phyloP scores from a whole-genome alignment of 1,140 invertebrate species.

The Leptopilina boulardi region DNA sequence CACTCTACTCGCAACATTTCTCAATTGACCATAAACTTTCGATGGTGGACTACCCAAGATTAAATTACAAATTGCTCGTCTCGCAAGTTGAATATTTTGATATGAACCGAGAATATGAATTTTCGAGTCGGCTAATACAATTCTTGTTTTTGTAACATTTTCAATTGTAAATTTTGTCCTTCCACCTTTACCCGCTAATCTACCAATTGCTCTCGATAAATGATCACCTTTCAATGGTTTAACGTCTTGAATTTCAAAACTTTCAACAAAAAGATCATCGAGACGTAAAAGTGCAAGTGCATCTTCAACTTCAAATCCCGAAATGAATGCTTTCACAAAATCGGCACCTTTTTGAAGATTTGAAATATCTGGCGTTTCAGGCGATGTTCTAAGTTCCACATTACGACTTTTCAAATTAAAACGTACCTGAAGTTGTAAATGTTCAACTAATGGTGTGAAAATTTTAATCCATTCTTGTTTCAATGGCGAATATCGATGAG shows the following conservation, averaged over 20 bases:
- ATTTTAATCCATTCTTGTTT: constrained; percentile 99
- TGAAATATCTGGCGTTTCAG: constrained; percentile 90
- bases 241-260: constrained; percentile 98
- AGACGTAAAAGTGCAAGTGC: constrained; percentile 95
- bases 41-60: constrained; percentile 97
- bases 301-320: constrained; percentile 98
- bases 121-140: constrained; percentile 97
- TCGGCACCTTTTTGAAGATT: constrained; percentile 98
- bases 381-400: constrained; percentile 88
- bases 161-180: constrained; percentile 99
- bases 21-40: constrained; percentile 96
- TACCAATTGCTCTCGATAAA: constrained; percentile 94
- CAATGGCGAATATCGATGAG: constrained; percentile 91
- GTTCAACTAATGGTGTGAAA: constrained; percentile 96
- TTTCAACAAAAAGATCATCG: constrained; percentile 98
- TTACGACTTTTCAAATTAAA: constrained; percentile 95
- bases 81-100: constrained; percentile 97
- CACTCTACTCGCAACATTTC: constrained; percentile 88
- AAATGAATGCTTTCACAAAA: constrained; percentile 97
- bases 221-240: constrained; percentile 98
- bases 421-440: constrained; percentile 94
- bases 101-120: constrained; percentile 98
- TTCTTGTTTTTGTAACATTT: constrained; percentile 99
- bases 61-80: constrained; percentile 97
- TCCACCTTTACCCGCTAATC: constrained; percentile 97